Conservation (phyloP, 2,888 invertebrate species). For the Acrocera orbiculus region DNA sequence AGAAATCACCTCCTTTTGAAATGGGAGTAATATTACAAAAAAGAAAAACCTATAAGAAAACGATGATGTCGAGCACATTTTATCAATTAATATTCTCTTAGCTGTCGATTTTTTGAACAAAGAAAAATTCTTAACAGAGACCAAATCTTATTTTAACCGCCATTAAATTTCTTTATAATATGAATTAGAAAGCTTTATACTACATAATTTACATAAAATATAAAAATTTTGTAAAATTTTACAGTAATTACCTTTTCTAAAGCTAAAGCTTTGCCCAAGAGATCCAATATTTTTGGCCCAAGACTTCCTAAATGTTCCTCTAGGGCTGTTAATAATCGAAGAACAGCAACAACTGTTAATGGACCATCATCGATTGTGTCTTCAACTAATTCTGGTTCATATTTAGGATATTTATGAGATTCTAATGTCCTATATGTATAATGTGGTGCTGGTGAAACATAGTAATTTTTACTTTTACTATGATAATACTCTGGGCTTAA, state of each 20-base stretch:
- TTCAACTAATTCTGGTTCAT: conserved; percentile 21
- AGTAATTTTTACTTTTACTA: conserved; percentile 6
- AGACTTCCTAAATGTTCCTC: conserved; percentile 72
- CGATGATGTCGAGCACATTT: too few species aligned
- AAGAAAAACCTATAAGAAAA: too few species aligned
- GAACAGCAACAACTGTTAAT: conserved; percentile 43
- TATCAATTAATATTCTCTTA: too few species aligned
- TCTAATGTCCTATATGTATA: conserved; percentile 23
- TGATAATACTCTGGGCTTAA: neutral
- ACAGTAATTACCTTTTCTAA: conserved; percentile 50
- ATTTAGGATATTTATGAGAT: conserved; percentile 25
- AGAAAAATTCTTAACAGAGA: too few species aligned
- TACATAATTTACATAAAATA: too few species aligned
- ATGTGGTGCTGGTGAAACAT: conserved; percentile 4
- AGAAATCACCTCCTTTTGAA: too few species aligned
- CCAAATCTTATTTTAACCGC: too few species aligned
- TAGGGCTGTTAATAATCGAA: conserved; percentile 59
- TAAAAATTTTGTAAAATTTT: too few species aligned
- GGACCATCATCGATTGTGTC: conserved; percentile 34
- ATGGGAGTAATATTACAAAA: too few species aligned
- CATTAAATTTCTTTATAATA: too few species aligned
- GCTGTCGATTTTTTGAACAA: too few species aligned
- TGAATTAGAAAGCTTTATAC: too few species aligned
- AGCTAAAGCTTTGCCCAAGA: conserved; percentile 58
- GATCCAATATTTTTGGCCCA: conserved; percentile 58